Base-by-base conservation (phyloP, 1,140 invertebrate species). In the Teleogryllus occipitalis region DNA sequence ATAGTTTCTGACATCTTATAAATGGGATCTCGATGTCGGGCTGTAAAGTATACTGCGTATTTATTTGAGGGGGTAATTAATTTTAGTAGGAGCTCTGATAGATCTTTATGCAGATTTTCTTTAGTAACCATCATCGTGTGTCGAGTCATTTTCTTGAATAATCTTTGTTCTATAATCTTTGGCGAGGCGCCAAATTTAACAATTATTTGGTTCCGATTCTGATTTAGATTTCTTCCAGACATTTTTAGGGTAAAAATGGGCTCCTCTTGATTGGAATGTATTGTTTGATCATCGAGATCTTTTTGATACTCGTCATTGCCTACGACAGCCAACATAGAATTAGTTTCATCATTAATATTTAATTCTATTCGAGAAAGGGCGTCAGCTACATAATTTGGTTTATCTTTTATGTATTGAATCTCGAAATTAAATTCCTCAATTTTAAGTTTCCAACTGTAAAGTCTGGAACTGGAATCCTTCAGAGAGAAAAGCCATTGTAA, bases 331-430 rank as follows among this genome's bases (percentile, higher is more conserved):
- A n/a, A 8, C 8, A 10, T 74, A n/a, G 74, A 74, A n/a, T 21
- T 27, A 10, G n/a, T 10, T 74, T 74, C 76, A 27, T 77, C 46
- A 77, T 47, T 77, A 54, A 27, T 49, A 27, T 77, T 81, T 47
- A 82, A 76, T 77, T 82, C 79, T 54, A 82, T 73, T 49, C 82
- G 22, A 73, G 77, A 81, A 78, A 83, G 77, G 7, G 81, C 81
- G 75, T 83, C 82, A 8, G 82, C 82, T 7, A 81, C 80, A 8
- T 54, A 21, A 81, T 83, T 84, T 81, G 82, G 80, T 79, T 83
- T 82, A 77, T 82, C 83, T 80, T 82, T 82, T 7, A 83, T 82
- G 78, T 84, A 82, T 77, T 82, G 79, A 22, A 83, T 82, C 47
- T 79, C 79, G 47, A 82, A 84, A 72, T 82, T 81, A 73, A 80